Evolutionary conservation across 2,113 vertebrate species (phyloP).

Genomic region (Oryzias woworae): DNA sequence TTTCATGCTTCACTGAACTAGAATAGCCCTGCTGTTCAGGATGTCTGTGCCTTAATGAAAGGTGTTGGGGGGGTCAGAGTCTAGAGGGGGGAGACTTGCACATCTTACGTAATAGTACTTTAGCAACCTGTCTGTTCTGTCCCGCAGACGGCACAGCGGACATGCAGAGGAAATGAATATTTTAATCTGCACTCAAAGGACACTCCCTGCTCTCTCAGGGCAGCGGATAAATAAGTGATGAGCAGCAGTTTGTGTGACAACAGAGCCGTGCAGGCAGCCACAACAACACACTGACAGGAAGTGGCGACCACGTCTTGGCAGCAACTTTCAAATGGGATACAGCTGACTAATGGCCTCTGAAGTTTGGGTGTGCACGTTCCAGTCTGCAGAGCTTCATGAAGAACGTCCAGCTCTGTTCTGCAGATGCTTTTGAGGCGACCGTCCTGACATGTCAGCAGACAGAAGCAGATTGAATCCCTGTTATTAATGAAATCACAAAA

Average conservation of each 20-base stretch:
- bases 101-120: conserved; percentile 57
- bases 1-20: not conserved
- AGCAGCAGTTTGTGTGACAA: conserved; percentile 64
- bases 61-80: conserved; percentile 28
- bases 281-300: conserved; percentile 47
- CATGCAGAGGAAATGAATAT: conserved; percentile 70
- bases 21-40: conserved; percentile 1
- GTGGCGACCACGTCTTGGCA: conserved; percentile 30
- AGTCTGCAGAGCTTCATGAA: conserved; percentile 1
- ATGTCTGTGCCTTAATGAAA: conserved; percentile 19
- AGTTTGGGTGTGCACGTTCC: not conserved
- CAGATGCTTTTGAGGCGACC: not conserved
- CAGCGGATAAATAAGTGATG: conserved; percentile 71
- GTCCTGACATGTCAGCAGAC: not conserved
- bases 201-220: conserved; percentile 37
- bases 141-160: conserved; percentile 32
- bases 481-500: not conserved
- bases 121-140: conserved; percentile 21
- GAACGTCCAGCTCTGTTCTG: not conserved
- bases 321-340: conserved; percentile 11
- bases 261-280: conserved; percentile 40
- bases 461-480: too few relatives aligned
- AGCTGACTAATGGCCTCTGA: conserved; percentile 22
- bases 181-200: conserved; percentile 63
- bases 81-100: conserved; percentile 22